Evolutionary conservation across 2,113 vertebrate species (phyloP), one percentile per base, ranked within the genome.

Genomic region (Festucalex cinctus): DNA sequence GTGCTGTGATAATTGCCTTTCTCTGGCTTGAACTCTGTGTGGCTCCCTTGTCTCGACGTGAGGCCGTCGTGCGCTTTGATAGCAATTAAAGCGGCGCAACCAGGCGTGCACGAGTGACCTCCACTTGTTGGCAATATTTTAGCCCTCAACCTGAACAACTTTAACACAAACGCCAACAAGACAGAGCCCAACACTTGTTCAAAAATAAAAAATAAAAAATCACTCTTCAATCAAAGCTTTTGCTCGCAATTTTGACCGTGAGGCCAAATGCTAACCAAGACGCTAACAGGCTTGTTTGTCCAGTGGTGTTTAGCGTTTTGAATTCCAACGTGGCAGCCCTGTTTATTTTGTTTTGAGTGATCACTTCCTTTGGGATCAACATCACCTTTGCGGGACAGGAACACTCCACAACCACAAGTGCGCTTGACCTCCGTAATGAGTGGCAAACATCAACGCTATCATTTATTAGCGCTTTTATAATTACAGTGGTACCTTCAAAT

Each of bases 21-120:
- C 68, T 83, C 62, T 35, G 16, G 41, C 65, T 57, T 78, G 39
- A 39, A 26, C 65, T 76, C 39, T 65, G 62, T 62, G 41, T 36
- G 37, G 58, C 65, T 64, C 63, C 59, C 56, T 63, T 57, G 26
- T 71, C 79, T 67, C 82, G 62, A 65, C 75, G 78, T 74, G 66
- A 64, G 72, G 74, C 70, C 60, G 56, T 67, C 51, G 37, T 8
- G 51, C 68, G 51, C 66, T 70, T 73, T 74, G 48, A 80, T 66
- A 64, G 57, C 53, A 76, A 76, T 79, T 71, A 77, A 79, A 74
- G 48, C 70, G 62, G 70, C n/a, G 73, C 60, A 74, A 66, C 53
- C 58, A 73, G 69, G 48, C 66, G 51, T 32, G 41, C 70, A 69
- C 17, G 72, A 12, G 69, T 59, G 59, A 67, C 46, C 35, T 57